Evolutionary conservation across 1,140 invertebrate genomes (phyloP), one percentile per base, ranked within the genome.

Genomic region (Papilio glaucus): DNA sequence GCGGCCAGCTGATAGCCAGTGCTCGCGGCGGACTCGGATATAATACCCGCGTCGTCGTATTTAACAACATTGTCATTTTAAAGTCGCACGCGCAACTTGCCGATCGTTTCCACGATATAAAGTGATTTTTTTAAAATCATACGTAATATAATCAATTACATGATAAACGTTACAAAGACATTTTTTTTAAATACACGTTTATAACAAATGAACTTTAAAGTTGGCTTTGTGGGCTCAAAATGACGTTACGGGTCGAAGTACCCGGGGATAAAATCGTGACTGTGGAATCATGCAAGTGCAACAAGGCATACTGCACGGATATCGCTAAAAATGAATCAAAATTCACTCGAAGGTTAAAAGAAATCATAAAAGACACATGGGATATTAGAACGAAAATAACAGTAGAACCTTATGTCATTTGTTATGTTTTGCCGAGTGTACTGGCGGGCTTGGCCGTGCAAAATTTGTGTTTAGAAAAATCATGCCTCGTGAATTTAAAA

Each of bases 391-490:
- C 88, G 9, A 93, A 94, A 87, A 90, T 95, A 29, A 95, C 94
- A 10, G 93, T 95, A 38, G 94, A 95, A 83, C 94, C 94, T 10
- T 87, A 94, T 42, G 89, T 95, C 18, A 84, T 94, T 71, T 94
- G 93, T 82, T 95, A 94, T 78, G 80, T 95, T 8, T 77, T 95
- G 38, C 94, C 94, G 7, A 94, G 93, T 85, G 93, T 94, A 1
- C 88, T 95, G 71, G 90, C 93, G 4, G 91, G 89, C 53, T 77
- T 95, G 37, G 94, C 94, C 10, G 93, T 93, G 9, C 94, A 94
- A 80, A 95, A 95, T 87, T 80, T 95, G 69, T 94, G 94, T 74
- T 86, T 95, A 72, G 95, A 95, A 77, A 95, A 95, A 86, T 93
- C 95, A 74, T 95, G 95, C 81, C 87, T 94, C 49, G 94, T 95